Evolutionary conservation across 1,140 invertebrate genomes (phyloP), one percentile per base, ranked within the genome.

Genomic region (Bathynomus jamesi): DNA sequence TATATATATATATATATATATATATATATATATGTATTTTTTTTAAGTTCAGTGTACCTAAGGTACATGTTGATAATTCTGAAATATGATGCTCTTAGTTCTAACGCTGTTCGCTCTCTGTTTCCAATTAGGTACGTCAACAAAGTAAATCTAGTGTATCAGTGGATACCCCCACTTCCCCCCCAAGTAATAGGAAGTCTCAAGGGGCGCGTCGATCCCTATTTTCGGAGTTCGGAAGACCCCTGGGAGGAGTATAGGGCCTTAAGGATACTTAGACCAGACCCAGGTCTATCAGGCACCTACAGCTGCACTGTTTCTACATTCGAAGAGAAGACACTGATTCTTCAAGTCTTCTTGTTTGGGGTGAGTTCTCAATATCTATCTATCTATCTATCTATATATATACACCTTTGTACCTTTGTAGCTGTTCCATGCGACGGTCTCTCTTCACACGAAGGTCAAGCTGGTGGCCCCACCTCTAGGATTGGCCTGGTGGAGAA

Each of bases 291-390:
- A 7, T 69, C 67, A 27, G 67, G 67, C 62, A 61, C 60, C 61
- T 69, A 69, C 21, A 61, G 28, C 67, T 69, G 67, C 53, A 69
- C 32, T 21, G 67, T 69, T 61, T 61, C 46, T 61, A 61, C 67
- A 7, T 69, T 61, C 17, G 67, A 69, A 25, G 67, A 69, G 67
- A 69, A 61, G 67, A 69, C 11, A 53, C 67, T 21, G 61, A 61
- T 27, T 61, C 67, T 4, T 21, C 67, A 29, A 53, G 53, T 60
- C 28, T 69, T n/a, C 67, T 69, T 0, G 67, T 69, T 29, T 69
- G 67, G 67, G 46, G 67, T 69, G 27, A 60, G 53, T 68, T 17
- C 4, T 29, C 62, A n/a, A 17, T 64, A 28, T 29, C 11, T 64
- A 29, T 64, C 11, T 64, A 11, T 53, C 21, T 5, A 2, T 53